A percentile compares a stretch with the other conserved stretches of the same genome.
Evolutionary conservation across 2,113 vertebrate genomes (phyloP).

Genomic region (Rousettus leschenaultii): DNA sequence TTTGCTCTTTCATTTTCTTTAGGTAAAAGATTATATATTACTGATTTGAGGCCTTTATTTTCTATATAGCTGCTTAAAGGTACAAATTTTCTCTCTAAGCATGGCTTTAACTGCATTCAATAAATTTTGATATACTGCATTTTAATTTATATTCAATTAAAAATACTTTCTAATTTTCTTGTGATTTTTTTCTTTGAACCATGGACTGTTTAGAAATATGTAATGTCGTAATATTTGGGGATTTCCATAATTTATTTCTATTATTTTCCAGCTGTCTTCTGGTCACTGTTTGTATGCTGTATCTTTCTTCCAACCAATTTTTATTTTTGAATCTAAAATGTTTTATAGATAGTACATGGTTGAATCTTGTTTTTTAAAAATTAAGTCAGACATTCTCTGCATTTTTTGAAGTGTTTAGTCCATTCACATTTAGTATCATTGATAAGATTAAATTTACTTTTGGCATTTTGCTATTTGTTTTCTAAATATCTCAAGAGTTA

Average conservation of each 20-base stretch:
- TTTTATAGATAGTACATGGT: not conserved
- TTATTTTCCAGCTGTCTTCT: not conserved
- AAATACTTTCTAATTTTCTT: not conserved
- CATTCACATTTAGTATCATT: not conserved
- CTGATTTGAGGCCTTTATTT: not conserved
- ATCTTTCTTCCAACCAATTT: not conserved
- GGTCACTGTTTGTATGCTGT: not conserved
- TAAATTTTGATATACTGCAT: not conserved
- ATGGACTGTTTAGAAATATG: not conserved
- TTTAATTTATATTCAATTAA: not conserved
- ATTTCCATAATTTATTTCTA: not conserved
- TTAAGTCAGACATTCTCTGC: not conserved
- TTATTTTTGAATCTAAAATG: not conserved
- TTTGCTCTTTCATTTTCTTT: not conserved
- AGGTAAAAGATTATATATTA: not conserved
- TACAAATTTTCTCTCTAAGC: not conserved
- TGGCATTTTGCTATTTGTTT: not conserved
- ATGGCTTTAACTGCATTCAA: not conserved
- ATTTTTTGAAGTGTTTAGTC: not conserved
- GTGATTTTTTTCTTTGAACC: not conserved
- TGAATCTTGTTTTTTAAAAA: not conserved
- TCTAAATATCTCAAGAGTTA: not conserved
- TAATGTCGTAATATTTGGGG: not conserved
- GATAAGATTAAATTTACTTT: not conserved
- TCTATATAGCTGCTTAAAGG: not conserved